Evolutionary conservation across 2,113 vertebrate genomes (phyloP).

Genomic region (Catagonus wagneri): DNA sequence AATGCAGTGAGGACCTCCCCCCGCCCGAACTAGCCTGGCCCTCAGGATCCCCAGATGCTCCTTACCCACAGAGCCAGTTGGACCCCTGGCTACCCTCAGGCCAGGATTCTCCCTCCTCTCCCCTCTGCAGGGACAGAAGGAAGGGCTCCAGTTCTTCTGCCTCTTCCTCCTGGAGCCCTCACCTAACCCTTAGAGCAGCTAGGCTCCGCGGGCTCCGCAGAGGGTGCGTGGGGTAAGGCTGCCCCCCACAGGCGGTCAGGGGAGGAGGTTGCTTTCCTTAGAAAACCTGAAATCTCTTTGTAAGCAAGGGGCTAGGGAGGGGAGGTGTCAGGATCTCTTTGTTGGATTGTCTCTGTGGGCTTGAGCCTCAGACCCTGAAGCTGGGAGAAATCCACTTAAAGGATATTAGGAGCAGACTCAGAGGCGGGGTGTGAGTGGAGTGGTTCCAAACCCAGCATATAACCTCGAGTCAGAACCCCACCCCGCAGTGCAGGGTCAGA

Average conservation of each 20-base stretch:
- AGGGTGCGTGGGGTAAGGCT: slow-evolving; percentile 75
- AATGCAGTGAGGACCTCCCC: not conserved
- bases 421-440: rapidly evolving
- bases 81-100: not conserved
- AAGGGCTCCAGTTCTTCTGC: not conserved
- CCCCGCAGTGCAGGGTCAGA: not conserved
- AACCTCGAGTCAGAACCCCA: not conserved
- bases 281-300: not conserved
- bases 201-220: not conserved
- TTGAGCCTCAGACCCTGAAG: not conserved
- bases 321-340: not conserved
- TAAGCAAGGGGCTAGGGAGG: not conserved
- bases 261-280: not conserved
- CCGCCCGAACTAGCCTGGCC: not conserved
- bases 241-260: slow-evolving; percentile 76
- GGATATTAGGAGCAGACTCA: not conserved
- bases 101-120: not conserved
- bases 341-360: not conserved
- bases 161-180: not conserved
- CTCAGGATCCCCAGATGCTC: not conserved
- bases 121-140: not conserved
- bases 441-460: not conserved
- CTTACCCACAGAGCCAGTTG: not conserved
- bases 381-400: not conserved
- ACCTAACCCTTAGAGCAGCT: not conserved